A percentile compares a stretch with the other conserved stretches of the same genome.
Conservation (phyloP, 2,797 vertebrate genomes). For the Alcedo quadribrachys region DNA sequence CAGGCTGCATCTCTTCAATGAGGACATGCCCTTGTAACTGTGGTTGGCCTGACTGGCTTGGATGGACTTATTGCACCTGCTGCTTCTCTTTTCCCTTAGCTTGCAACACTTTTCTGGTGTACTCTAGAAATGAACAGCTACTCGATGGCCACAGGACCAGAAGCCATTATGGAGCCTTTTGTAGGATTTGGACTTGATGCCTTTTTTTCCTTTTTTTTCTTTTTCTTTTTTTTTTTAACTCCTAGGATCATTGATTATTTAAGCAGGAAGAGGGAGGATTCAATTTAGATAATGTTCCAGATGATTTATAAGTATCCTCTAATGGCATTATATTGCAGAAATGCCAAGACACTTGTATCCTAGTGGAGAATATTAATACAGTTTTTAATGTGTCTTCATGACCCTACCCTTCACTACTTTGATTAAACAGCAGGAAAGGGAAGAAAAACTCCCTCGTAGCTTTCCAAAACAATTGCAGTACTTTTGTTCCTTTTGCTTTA, state of each 20-base stretch:
- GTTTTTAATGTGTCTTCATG: background rate
- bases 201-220: background rate
- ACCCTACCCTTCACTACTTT: background rate
- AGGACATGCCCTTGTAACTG: background rate
- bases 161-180: background rate
- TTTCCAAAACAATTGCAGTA: slow-evolving; percentile 26
- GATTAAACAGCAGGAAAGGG: slow-evolving; percentile 19
- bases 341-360: background rate
- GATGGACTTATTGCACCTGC: background rate
- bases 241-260: background rate
- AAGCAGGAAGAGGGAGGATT: background rate
- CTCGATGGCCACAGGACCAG: background rate
- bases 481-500: slow-evolving; percentile 34
- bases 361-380: background rate
- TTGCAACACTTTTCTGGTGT: background rate
- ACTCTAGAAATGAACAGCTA: background rate
- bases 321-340: background rate
- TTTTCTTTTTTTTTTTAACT: no score
- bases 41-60: background rate
- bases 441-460: background rate
- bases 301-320: background rate
- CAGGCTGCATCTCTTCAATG: background rate
- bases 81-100: background rate
- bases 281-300: background rate
- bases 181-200: background rate